These are phyloP conservation scores for Ferdinandea cuprea DNA, from an alignment of 2,888 invertebrate species.

Conservation along the genomic window DNA sequence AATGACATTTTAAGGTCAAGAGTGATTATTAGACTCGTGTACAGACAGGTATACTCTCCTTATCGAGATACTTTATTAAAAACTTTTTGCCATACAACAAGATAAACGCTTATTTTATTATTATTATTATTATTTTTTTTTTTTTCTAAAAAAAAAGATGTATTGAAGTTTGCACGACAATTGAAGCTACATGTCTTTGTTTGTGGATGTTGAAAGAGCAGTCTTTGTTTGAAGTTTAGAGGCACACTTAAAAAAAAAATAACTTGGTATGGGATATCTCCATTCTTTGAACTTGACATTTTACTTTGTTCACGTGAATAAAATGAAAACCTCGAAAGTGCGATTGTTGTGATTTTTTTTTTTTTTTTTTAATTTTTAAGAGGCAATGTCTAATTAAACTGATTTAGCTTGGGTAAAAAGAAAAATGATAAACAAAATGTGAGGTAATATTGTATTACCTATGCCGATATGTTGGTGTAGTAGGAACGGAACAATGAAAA, in stretches of 20 bases:
- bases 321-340: constrained; percentile 6
- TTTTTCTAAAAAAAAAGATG: not conserved
- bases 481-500: no score
- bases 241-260: not conserved
- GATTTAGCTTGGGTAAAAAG: no score
- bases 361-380: not conserved
- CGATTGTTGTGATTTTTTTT: not conserved
- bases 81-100: constrained; percentile 15
- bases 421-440: no score
- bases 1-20: constrained; percentile 46
- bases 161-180: constrained; percentile 3
- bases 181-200: not conserved
- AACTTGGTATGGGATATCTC: not conserved
- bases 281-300: constrained; percentile 17
- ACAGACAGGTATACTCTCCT: not conserved
- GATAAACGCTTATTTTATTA: no score
- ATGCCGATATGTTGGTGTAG: no score
- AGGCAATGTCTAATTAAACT: not conserved
- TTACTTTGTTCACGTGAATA: not conserved
- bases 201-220: not conserved
- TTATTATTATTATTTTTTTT: not conserved
- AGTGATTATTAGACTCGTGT: constrained; percentile 22
- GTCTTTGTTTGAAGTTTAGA: not conserved
- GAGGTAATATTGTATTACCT: no score
- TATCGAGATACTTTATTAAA: not conserved